Evolutionary conservation across 2,113 vertebrate species (phyloP).

Genomic region (Eurypyga helias): DNA sequence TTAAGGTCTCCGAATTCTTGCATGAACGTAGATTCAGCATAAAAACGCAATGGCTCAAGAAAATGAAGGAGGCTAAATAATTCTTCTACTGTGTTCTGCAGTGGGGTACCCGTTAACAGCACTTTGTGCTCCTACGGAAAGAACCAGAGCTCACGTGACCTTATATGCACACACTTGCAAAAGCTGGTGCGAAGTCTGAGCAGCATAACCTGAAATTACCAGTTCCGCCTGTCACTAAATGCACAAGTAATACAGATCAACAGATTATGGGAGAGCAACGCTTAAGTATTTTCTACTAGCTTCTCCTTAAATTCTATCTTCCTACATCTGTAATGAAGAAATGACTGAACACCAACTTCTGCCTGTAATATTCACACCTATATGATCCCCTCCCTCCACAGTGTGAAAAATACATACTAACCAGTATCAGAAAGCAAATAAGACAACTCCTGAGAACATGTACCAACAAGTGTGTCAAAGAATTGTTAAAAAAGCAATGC

Average conservation of each 20-base stretch:
- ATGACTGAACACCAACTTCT: background rate
- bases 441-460: background rate
- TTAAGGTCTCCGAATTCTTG: slow-evolving; percentile 98
- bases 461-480: background rate
- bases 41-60: slow-evolving; percentile 92
- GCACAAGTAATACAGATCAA: background rate
- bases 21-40: slow-evolving; percentile 95
- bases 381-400: background rate
- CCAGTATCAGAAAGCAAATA: background rate
- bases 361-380: background rate
- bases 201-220: background rate
- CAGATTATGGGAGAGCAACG: background rate
- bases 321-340: background rate
- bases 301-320: background rate
- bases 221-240: background rate
- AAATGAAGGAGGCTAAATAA: slow-evolving; percentile 97
- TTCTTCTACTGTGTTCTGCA: slow-evolving; percentile 98
- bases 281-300: background rate
- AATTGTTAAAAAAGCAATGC: background rate
- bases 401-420: background rate
- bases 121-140: slow-evolving; percentile 92
- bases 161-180: background rate
- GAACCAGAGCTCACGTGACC: background rate
- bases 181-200: background rate
- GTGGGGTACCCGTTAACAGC: slow-evolving; percentile 93